A percentile compares a stretch with the other conserved stretches of the same genome.
These are phyloP conservation scores for Neodiprion virginianus DNA, from an alignment of 1,140 invertebrate species.

Conservation along the genomic window DNA sequence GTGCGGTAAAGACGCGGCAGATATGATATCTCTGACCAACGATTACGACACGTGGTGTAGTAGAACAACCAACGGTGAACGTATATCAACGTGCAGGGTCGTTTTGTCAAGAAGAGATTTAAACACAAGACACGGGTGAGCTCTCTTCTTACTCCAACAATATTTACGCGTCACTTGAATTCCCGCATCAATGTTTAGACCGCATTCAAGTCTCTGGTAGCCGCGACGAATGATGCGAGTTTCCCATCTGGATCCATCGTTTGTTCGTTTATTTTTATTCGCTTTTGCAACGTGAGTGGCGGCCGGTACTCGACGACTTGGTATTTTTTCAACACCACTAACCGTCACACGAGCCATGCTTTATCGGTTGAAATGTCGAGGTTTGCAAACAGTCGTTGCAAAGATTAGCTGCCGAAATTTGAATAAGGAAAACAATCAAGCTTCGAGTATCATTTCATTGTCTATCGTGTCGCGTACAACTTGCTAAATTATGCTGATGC, in stretches of 20 bases:
- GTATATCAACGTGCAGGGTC: neutral
- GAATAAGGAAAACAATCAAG: no score
- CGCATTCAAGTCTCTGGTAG: neutral
- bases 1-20: neutral
- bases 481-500: no score
- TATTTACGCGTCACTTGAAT: slow-evolving; percentile 3
- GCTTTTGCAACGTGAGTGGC: neutral
- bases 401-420: no score
- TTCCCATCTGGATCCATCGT: neutral
- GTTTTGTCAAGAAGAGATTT: neutral
- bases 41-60: neutral
- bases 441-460: no score
- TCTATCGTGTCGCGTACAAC: no score
- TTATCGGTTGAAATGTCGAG: no score
- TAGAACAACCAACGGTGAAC: neutral
- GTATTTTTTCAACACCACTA: no score
- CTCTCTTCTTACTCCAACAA: neutral
- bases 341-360: no score
- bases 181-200: neutral
- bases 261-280: neutral
- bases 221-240: neutral
- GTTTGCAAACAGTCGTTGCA: no score
- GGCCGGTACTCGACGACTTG: no score
- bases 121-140: neutral
- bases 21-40: slow-evolving; percentile 2